A percentile compares a stretch with the other conserved stretches of the same genome.
Conservation (phyloP, 2,113 vertebrate genomes). For the Tragelaphus buxtoni region DNA sequence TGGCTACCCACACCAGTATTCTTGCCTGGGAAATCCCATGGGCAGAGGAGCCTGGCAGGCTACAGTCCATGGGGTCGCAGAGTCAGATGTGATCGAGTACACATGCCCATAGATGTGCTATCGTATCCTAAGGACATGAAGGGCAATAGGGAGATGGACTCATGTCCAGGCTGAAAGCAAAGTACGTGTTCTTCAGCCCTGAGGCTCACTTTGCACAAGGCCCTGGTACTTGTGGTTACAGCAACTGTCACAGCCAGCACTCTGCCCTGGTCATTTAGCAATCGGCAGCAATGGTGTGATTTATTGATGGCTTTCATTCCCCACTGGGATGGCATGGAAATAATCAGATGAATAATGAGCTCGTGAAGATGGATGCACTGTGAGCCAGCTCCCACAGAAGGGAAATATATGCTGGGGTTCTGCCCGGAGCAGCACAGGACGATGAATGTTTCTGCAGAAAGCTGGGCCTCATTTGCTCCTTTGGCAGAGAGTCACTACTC, state of each 20-base stretch:
- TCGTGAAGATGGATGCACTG: slow-evolving; percentile 8
- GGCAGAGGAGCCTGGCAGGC: not conserved
- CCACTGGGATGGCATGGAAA: slow-evolving; percentile 46
- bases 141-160: not conserved
- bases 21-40: not conserved
- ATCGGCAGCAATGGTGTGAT: slow-evolving; percentile 41
- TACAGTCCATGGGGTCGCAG: not conserved
- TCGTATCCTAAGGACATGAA: not conserved
- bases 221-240: not conserved
- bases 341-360: slow-evolving; percentile 66
- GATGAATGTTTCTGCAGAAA: not conserved
- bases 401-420: not conserved
- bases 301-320: slow-evolving; percentile 51
- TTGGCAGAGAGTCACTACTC: slow-evolving; percentile 27
- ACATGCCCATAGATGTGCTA: not conserved
- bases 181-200: not conserved
- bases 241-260: not conserved
- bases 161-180: not conserved
- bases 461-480: slow-evolving; percentile 19
- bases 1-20: not conserved
- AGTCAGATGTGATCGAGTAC: not conserved
- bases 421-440: slow-evolving; percentile 30
- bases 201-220: accelerated
- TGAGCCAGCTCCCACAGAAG: slow-evolving; percentile 50
- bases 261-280: slow-evolving; percentile 37